Conservation (phyloP, 1,140 invertebrate genomes). For the Listronotus oregonensis region DNA sequence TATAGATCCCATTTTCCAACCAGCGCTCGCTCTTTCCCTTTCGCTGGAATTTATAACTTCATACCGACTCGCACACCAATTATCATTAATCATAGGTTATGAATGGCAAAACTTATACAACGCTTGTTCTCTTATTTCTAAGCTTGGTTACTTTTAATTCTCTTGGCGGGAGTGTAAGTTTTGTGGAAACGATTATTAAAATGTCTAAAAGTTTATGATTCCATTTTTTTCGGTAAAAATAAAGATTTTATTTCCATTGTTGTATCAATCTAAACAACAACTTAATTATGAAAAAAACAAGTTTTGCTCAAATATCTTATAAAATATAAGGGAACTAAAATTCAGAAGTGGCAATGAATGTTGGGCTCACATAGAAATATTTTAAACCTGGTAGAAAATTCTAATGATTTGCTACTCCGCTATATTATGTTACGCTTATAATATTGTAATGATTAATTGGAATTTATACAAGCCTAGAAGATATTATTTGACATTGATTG, state of each 20-base stretch:
- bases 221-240: not conserved
- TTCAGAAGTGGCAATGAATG: too few species aligned
- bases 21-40: conserved; percentile 15
- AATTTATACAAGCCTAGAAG: too few species aligned
- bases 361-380: too few species aligned
- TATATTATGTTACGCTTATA: too few species aligned
- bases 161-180: not conserved
- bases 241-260: not conserved
- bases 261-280: too few species aligned
- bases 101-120: conserved; percentile 46
- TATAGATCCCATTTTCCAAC: conserved; percentile 18
- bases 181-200: not conserved
- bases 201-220: not conserved
- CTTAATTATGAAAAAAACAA: too few species aligned
- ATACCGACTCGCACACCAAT: conserved; percentile 29
- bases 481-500: too few species aligned
- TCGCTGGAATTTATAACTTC: conserved; percentile 14
- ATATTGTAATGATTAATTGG: too few species aligned
- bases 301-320: too few species aligned
- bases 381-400: too few species aligned
- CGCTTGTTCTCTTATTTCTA: conserved; percentile 12
- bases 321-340: too few species aligned
- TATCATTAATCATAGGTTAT: conserved; percentile 49
- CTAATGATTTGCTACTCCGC: too few species aligned
- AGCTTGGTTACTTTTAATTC: not conserved